A percentile compares a stretch with the other conserved stretches of the same genome.
Conservation (phyloP, 2,888 invertebrate species). For the Drosophila gaucha region DNA sequence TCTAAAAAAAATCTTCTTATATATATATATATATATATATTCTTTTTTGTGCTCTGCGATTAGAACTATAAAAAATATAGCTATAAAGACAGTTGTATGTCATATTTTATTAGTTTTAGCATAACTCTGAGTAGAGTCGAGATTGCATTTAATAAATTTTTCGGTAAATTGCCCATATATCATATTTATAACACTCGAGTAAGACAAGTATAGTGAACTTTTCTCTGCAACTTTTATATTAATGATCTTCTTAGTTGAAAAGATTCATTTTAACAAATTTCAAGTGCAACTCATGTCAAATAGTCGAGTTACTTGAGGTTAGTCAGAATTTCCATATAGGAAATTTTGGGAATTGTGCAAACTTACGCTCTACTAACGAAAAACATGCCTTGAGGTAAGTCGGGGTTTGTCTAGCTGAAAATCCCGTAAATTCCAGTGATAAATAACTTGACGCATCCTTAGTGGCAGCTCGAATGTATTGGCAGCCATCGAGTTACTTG, state of each 20-base stretch:
- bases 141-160: neutral
- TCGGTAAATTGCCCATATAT: neutral
- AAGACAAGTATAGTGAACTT: too few relatives aligned
- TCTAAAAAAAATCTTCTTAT: slow-evolving; percentile 8
- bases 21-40: slow-evolving; percentile 42
- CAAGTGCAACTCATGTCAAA: neutral
- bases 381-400: neutral
- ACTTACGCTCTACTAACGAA: neutral
- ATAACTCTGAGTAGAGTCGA: neutral
- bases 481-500: slow-evolving; percentile 3
- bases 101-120: slow-evolving; percentile 1
- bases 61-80: slow-evolving; percentile 23
- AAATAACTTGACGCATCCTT: neutral
- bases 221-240: neutral
- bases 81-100: slow-evolving; percentile 6
- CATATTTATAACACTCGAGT: too few relatives aligned
- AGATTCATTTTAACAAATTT: neutral
- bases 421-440: neutral
- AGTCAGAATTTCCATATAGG: neutral
- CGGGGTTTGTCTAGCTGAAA: neutral
- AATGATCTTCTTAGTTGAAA: neutral
- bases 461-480: neutral
- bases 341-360: neutral
- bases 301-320: neutral
- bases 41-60: slow-evolving; percentile 21